Evolutionary conservation across 2,113 vertebrate genomes (phyloP), one percentile per base, ranked within the genome.

Genomic region (Megaceryle torquata): DNA sequence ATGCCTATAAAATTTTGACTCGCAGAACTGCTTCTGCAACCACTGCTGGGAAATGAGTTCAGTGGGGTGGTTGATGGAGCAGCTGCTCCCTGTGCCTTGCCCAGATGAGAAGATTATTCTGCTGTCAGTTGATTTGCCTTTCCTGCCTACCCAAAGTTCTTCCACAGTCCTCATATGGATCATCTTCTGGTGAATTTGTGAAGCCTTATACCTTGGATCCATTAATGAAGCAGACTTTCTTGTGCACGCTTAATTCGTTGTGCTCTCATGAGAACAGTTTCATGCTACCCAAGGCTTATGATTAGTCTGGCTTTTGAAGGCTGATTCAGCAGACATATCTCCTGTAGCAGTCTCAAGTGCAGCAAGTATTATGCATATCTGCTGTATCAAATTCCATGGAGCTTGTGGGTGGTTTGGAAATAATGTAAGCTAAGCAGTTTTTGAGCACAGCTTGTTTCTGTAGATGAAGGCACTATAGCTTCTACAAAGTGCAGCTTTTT

Each of bases 331-430:
- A 97, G 81, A 63, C 68, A 0, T 69, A 96, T 94, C 90, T 96
- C 88, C 95, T 93, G 14, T 91, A 92, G 93, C 90, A 91, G 93
- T 94, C 95, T 97, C 93, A 88, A 96, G 91, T 96, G 95, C 95
- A 90, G 96, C 83, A 86, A 92, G 92, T 92, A 94, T 96, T 96
- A 96, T 95, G 96, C 92, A 89, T 97, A 96, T 96, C 93, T 96
- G 92, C 96, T 93, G 70, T 96, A 96, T 97, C 96, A 91, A 82
- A 97, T 96, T 96, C 96, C 95, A 87, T 94, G 88, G 95, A 95
- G 95, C 92, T 94, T 96, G 91, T 95, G 93, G 92, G 92, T 96
- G 96, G 96, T 96, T 96, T 92, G 78, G 74, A 97, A 95, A 95
- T 93, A 93, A 86, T 76, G 83, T 95, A 79, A 93, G 67, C 88